Base-by-base conservation (phyloP, 2,797 vertebrate species). In the Hypotaenidia okinawae region DNA sequence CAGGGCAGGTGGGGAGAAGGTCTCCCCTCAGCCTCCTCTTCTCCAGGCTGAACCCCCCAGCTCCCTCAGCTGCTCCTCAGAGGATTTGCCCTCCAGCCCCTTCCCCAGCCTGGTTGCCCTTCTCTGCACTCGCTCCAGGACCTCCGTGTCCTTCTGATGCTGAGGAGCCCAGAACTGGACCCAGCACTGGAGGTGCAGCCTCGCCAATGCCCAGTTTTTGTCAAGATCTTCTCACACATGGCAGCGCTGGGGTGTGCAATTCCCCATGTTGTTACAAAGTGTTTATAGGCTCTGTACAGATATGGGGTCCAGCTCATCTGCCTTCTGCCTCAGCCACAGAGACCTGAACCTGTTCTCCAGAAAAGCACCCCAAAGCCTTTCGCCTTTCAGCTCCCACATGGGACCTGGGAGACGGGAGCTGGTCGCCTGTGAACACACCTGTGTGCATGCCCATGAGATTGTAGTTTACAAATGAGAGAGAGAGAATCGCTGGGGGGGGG, bases 361-460 rank as follows among this genome's bases (percentile, higher is more conserved):
- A 6, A 89, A 82, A 94, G 35, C 8, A 0, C 6, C 17, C n/a
- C 27, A 35, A 68, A 89, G 27, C 30, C 87, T n/a, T 66, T 15
- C 33, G 35, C 22, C n/a, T n/a, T n/a, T n/a, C n/a, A n/a, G n/a
- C 22, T 81, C 22, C 27, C 8, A 2, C 32, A 10, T 2, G 2
- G 22, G 32, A 78, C 69, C 58, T 17, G 14, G n/a, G 25, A 33
- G 10, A 6, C 2, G 0, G n/a, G 10, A 23, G 13, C 51, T 19
- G 66, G 8, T 7, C 3, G 32, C 1, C 0, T 2, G 6, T 13
- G 32, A 66, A 11, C 4, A 37, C 51, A 21, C 6, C 0, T 1
- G 10, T 27, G 21, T 10, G 17, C 33, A 3, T 4, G 1, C 9
- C 73, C 3, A 0, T 28, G 11, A 57, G n/a, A 16, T 6, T 64